phyloP scores from a whole-genome alignment of 2,113 vertebrate species.

The Cavia aperea region DNA sequence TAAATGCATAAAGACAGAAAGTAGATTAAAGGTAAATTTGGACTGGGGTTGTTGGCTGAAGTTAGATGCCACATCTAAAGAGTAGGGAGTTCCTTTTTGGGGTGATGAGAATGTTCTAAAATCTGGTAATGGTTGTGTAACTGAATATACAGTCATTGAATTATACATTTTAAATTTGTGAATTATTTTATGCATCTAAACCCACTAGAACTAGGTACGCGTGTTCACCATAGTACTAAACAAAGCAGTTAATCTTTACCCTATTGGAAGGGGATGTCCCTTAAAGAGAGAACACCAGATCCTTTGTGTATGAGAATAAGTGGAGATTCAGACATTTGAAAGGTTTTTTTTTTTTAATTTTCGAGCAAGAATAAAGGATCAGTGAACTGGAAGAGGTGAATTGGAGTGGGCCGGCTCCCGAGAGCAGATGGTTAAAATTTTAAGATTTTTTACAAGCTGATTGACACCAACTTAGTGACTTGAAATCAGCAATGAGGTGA shows the following conservation, averaged over 20 bases:
- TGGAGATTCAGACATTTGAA: not conserved
- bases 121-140: not conserved
- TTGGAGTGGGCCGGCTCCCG: not conserved
- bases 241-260: not conserved
- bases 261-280: not conserved
- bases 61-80: not conserved
- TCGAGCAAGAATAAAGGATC: not conserved
- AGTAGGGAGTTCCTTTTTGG: not conserved
- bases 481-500: not conserved
- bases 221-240: not conserved
- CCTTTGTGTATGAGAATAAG: not conserved
- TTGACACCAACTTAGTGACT: not conserved
- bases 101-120: not conserved
- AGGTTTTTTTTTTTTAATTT: not conserved
- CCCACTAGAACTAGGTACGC: not conserved
- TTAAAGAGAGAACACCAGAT: constrained; percentile 1
- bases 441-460: not conserved
- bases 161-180: not conserved
- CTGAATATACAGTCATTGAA: not conserved
- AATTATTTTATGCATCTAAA: not conserved
- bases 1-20: not conserved
- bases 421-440: not conserved
- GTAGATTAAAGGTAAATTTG: not conserved
- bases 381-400: not conserved
- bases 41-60: not conserved